phyloP scores from a whole-genome alignment of 2,888 invertebrate genomes.

The Coremacera marginata region DNA sequence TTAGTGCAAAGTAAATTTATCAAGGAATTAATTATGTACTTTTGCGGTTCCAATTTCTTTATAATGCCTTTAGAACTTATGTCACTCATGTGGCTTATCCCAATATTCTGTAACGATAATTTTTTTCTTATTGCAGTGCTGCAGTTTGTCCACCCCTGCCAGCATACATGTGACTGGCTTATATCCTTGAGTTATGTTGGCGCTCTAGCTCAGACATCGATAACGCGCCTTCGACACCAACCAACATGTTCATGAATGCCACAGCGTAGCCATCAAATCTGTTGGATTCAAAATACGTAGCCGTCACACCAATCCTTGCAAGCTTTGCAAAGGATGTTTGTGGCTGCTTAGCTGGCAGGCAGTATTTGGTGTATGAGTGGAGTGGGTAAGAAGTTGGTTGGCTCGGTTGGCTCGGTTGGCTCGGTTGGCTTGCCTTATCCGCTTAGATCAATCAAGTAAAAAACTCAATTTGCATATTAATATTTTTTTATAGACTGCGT shows the following conservation, averaged over 20 bases:
- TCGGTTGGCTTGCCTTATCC: constrained; percentile 50
- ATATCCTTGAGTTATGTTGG: constrained; percentile 5
- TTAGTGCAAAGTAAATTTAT: no score
- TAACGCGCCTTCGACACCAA: background rate
- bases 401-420: background rate
- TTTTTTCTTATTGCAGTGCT: background rate
- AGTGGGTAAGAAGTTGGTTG: background rate
- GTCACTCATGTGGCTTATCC: background rate
- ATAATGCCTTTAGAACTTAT: background rate
- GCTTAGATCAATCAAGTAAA: constrained; percentile 67
- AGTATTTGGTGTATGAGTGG: background rate
- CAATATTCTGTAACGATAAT: no score
- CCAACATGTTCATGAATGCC: constrained; percentile 18
- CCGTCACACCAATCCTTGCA: background rate
- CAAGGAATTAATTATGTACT: no score
- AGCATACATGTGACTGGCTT: background rate
- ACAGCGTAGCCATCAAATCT: constrained; percentile 12
- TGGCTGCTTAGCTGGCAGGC: constrained; percentile 1
- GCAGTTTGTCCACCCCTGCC: background rate
- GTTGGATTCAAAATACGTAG: constrained; percentile 18
- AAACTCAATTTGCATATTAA: constrained; percentile 69
- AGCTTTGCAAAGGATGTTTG: background rate
- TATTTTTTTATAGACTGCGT: constrained; percentile 51
- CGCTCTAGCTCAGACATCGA: constrained; percentile 3
- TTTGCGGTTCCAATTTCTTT: background rate